phyloP scores from a whole-genome alignment of 2,113 vertebrate genomes.

The Mesitornis unicolor region DNA sequence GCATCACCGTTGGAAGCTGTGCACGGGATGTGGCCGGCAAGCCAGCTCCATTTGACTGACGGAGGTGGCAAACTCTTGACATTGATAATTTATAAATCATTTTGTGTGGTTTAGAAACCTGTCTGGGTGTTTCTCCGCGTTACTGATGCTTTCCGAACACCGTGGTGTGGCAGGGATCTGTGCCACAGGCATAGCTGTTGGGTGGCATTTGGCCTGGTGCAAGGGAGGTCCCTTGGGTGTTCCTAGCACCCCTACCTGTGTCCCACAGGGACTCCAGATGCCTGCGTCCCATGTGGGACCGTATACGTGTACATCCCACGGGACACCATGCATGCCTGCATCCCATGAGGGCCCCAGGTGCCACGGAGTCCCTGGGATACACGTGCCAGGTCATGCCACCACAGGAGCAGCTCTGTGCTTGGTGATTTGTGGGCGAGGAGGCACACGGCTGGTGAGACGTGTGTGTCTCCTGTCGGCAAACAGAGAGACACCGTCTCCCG shows the following conservation, averaged over 20 bases:
- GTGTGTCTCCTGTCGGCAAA: background rate
- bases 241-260: background rate
- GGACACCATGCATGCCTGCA: background rate
- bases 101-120: background rate
- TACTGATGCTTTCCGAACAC: rapidly evolving
- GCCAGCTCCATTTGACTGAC: background rate
- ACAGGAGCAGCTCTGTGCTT: background rate
- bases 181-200: background rate
- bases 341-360: no score
- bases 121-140: rapidly evolving
- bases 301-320: background rate
- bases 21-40: rapidly evolving
- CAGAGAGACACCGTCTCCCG: background rate
- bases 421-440: background rate
- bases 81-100: background rate
- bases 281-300: background rate
- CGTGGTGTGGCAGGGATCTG: rapidly evolving
- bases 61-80: background rate
- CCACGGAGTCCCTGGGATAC: background rate
- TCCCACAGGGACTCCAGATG: background rate
- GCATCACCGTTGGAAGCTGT: background rate
- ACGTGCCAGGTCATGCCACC: rapidly evolving
- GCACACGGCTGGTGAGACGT: background rate
- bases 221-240: background rate
- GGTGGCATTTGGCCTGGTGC: background rate